These are phyloP conservation scores for Tineola bisselliella DNA, from an alignment of 2,888 invertebrate genomes.

Conservation along the genomic window DNA sequence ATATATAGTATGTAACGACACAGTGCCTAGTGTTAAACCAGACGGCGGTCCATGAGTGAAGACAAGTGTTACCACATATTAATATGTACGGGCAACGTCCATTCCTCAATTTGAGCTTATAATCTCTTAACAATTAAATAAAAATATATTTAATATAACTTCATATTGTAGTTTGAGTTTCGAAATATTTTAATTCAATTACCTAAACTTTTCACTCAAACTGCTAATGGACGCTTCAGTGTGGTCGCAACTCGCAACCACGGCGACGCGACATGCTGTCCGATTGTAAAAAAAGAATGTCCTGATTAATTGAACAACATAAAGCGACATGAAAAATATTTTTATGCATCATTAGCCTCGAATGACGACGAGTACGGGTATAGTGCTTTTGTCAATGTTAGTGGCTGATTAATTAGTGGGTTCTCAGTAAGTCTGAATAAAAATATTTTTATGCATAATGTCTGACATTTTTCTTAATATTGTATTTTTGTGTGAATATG, in stretches of 20 bases:
- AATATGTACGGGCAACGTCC: too few relatives aligned
- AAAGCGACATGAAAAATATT: constrained; percentile 60
- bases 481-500: too few relatives aligned
- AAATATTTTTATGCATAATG: neutral
- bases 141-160: too few relatives aligned
- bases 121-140: too few relatives aligned
- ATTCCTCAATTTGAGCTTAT: too few relatives aligned
- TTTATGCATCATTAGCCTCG: constrained; percentile 53
- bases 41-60: too few relatives aligned
- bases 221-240: constrained; percentile 37
- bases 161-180: neutral
- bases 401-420: constrained; percentile 2
- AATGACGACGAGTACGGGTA: constrained; percentile 32
- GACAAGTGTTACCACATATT: too few relatives aligned
- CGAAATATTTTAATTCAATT: constrained; percentile 21
- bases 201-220: constrained; percentile 54
- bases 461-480: neutral
- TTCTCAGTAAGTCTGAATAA: neutral
- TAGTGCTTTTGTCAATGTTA: constrained; percentile 15
- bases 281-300: constrained; percentile 38
- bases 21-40: too few relatives aligned
- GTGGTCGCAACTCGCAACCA: constrained; percentile 6
- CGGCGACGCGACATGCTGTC: constrained; percentile 23
- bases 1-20: too few relatives aligned
- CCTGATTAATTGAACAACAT: constrained; percentile 58